phyloP scores from a whole-genome alignment of 2,888 invertebrate species.

The Stegana nigrithorax region DNA sequence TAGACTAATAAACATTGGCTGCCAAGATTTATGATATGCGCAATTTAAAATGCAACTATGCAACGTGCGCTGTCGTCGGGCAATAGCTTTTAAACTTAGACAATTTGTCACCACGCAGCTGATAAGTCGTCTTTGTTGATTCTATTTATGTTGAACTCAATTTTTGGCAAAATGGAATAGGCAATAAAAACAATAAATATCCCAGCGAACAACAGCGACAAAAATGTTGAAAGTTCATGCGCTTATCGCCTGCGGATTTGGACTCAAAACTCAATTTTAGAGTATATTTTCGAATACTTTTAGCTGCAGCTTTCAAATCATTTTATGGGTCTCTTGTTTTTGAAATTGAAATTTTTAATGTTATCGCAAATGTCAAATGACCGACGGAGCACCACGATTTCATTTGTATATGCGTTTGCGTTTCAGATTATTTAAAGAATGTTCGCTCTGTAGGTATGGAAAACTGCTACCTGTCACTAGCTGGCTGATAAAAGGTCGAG shows the following conservation, averaged over 20 bases:
- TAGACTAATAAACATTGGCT: no score
- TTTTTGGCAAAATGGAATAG: background rate
- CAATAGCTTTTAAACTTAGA: constrained; percentile 38
- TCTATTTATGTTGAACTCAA: background rate
- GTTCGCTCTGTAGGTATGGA: no score
- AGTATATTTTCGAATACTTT: background rate
- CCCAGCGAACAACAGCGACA: no score
- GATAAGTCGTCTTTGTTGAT: constrained; percentile 5
- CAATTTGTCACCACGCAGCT: constrained; percentile 24
- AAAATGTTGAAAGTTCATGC: background rate
- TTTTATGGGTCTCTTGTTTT: constrained; percentile 1
- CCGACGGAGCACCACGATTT: no score
- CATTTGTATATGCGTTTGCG: no score
- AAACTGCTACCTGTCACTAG: no score
- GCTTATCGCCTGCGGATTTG: constrained; percentile 8
- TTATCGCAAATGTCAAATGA: constrained; percentile 35
- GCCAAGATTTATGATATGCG: constrained; percentile 42
- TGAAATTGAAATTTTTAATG: constrained; percentile 16
- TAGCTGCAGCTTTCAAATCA: constrained; percentile 6
- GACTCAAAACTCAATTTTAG: constrained; percentile 28
- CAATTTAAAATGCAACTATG: no score
- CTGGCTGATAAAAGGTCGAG: no score
- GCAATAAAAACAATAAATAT: background rate
- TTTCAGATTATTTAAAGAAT: no score
- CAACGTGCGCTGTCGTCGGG: constrained; percentile 23